Evolutionary conservation across 23 tunicate genomes (phyloP).

Genomic region (Halocynthia aurantium): DNA sequence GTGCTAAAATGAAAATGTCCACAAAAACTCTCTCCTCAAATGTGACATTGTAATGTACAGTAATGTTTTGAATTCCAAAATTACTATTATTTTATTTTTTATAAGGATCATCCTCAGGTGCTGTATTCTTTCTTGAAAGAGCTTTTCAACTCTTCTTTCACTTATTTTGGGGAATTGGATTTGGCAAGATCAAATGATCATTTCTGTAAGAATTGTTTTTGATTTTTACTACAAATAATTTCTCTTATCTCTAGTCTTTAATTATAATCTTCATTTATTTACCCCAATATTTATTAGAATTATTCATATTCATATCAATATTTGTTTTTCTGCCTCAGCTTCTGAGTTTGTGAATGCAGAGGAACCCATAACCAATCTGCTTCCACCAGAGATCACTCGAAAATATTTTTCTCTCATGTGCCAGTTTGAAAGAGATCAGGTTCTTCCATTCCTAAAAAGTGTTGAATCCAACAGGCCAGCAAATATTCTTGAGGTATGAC

Average conservation of each 20-base stretch:
- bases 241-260: not conserved
- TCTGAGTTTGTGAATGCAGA: not conserved
- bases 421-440: slow-evolving; percentile 69
- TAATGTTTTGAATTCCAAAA: too few relatives aligned
- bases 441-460: slow-evolving; percentile 50
- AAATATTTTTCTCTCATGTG: slow-evolving; percentile 81
- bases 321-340: too few relatives aligned
- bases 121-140: slow-evolving; percentile 80
- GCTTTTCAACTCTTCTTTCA: slow-evolving; percentile 25
- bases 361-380: slow-evolving; percentile 10
- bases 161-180: slow-evolving; percentile 11
- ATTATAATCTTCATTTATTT: not conserved
- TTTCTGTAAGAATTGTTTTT: not conserved
- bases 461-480: slow-evolving; percentile 54
- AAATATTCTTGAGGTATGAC: slow-evolving; percentile 59
- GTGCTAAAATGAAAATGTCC: too few relatives aligned
- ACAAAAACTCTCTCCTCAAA: not conserved
- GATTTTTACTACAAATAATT: not conserved
- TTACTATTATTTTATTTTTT: not conserved
- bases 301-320: not conserved
- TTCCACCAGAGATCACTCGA: slow-evolving; percentile 51
- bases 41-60: too few relatives aligned
- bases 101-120: slow-evolving; percentile 73
- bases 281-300: not conserved
- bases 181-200: slow-evolving; percentile 3